Conservation (phyloP, 2,888 invertebrate genomes). For the Andrena flavipes region DNA sequence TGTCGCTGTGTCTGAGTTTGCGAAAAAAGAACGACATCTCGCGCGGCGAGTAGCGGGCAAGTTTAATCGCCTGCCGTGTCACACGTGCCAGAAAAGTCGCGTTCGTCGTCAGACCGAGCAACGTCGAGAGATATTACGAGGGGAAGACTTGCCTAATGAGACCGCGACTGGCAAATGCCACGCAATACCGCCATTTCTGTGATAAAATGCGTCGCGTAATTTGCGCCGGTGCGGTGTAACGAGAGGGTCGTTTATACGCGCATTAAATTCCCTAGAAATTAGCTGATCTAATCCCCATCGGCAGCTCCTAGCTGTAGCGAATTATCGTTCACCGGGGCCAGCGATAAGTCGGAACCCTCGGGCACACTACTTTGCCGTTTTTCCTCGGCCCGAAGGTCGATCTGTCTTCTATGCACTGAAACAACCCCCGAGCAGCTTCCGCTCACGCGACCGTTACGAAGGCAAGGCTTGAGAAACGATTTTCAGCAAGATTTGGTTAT, state of each 20-base stretch:
- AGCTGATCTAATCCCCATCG: conserved; percentile 62
- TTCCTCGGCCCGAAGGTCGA: conserved; percentile 31
- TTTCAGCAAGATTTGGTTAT: conserved; percentile 35
- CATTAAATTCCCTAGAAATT: conserved; percentile 72
- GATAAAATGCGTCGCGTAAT: conserved; percentile 41
- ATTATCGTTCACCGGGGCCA: conserved; percentile 62
- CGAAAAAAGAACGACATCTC: neutral
- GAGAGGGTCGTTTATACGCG: conserved; percentile 55
- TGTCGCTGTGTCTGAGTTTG: neutral
- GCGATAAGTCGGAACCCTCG: conserved; percentile 52
- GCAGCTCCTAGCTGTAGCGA: conserved; percentile 67
- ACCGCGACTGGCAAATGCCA: conserved; percentile 32
- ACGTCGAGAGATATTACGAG: conserved; percentile 46
- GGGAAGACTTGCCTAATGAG: conserved; percentile 47
- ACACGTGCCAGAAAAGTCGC: conserved; percentile 35
- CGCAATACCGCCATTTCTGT: conserved; percentile 46
- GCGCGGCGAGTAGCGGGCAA: conserved; percentile 8
- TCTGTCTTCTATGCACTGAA: conserved; percentile 36
- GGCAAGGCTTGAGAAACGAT: conserved; percentile 29
- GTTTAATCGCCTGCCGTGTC: conserved; percentile 35
- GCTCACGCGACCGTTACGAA: conserved; percentile 27
- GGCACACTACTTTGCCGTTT: conserved; percentile 47
- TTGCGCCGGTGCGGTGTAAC: conserved; percentile 36
- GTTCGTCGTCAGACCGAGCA: conserved; percentile 29
- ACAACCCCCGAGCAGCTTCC: conserved; percentile 20